A percentile compares a stretch with the other conserved stretches of the same genome.
phyloP scores from a whole-genome alignment of 2,888 invertebrate species.

The Leptopilina syphax region DNA sequence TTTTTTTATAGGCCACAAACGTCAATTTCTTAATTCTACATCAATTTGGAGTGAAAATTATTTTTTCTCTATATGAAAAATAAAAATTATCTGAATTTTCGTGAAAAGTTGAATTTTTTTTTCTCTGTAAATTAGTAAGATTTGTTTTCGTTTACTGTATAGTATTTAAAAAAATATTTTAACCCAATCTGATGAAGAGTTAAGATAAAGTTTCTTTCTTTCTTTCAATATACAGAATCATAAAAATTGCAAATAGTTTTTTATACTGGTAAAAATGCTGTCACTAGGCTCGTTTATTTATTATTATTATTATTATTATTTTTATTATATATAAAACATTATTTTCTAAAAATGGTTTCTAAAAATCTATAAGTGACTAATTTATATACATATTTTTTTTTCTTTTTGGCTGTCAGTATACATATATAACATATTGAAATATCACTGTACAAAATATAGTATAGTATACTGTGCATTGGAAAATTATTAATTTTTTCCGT shows the following conservation, averaged over 20 bases:
- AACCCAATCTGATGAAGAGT: conserved; percentile 10
- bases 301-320: no score
- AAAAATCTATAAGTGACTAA: conserved; percentile 59
- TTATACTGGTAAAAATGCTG: conserved; percentile 41
- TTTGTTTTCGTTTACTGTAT: no score
- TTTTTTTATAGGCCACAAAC: conserved; percentile 58
- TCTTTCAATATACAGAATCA: conserved; percentile 47
- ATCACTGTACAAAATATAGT: conserved; percentile 72
- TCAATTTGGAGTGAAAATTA: conserved; percentile 47
- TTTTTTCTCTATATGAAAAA: conserved; percentile 37
- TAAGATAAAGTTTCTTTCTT: neutral
- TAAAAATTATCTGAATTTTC: conserved; percentile 54
- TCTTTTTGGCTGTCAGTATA: conserved; percentile 37
- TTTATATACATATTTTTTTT: conserved; percentile 43
- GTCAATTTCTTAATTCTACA: conserved; percentile 45
- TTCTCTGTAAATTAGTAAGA: neutral
- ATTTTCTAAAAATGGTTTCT: conserved; percentile 61
- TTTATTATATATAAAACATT: conserved; percentile 26
- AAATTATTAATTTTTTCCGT: conserved; percentile 62
- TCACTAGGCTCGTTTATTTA: conserved; percentile 1
- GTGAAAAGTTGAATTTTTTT: conserved; percentile 46
- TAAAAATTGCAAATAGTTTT: conserved; percentile 51
- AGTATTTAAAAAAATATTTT: no score
- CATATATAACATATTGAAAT: conserved; percentile 62
- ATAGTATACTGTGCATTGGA: conserved; percentile 66